These are phyloP conservation scores for Mercenaria mercenaria DNA, from an alignment of 1,140 invertebrate genomes.

Conservation along the genomic window DNA sequence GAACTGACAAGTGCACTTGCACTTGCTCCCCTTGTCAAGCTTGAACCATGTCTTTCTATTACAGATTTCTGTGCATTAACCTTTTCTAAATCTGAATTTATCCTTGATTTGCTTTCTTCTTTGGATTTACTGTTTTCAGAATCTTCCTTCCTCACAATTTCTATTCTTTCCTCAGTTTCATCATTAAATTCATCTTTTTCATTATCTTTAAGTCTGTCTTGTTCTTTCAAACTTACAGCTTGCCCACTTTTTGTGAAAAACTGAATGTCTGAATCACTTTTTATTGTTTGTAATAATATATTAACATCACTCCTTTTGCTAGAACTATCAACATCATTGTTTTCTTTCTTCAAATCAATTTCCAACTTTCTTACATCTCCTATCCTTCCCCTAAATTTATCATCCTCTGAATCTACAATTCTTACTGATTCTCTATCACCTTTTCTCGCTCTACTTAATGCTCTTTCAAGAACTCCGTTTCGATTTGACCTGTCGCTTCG, in stretches of 20 bases:
- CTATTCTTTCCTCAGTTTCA: neutral
- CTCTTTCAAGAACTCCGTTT: neutral
- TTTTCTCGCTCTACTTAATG: constrained; percentile 14
- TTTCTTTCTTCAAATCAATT: neutral
- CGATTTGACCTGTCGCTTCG: neutral
- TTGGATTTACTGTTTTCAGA: neutral
- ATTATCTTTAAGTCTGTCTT: neutral
- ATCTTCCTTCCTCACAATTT: neutral
- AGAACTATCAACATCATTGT: neutral
- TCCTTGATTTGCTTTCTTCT: neutral
- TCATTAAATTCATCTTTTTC: neutral
- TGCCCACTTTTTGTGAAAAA: neutral
- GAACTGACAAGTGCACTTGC: constrained; percentile 20
- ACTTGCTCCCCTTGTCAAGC: constrained; percentile 13
- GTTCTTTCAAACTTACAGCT: neutral
- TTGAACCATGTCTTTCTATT: neutral
- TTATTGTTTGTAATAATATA: neutral
- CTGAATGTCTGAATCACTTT: neutral
- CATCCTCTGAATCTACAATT: constrained; percentile 8
- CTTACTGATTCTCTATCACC: neutral
- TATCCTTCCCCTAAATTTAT: neutral
- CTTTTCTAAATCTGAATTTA: neutral
- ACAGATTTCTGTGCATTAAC: neutral
- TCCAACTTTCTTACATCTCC: neutral
- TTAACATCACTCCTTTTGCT: neutral